Base-by-base conservation (phyloP, 2,113 vertebrate genomes). In the Rana temporaria region DNA sequence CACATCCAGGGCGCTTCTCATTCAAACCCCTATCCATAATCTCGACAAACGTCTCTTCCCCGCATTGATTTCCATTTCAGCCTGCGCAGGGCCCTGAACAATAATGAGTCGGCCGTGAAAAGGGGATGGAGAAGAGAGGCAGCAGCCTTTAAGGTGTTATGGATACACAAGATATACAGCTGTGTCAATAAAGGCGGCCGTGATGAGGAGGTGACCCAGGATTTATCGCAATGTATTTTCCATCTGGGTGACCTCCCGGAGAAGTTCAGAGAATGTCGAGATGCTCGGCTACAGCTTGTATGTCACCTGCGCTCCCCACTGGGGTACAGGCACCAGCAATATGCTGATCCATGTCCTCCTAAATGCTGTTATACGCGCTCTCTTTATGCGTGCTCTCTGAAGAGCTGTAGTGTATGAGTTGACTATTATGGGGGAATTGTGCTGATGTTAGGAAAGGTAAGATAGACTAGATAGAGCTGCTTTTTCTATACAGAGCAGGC, bases 81-180 rank as follows among this genome's bases (percentile, higher is more conserved):
- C 74, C 32, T 17, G 71, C 19, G 80, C 80, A 75, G 56, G 66
- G 62, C 55, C 78, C 70, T 56, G 72, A 55, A 60, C 42, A 71
- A 84, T 78, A 79, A 82, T 83, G 81, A 79, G 42, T 78, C 20
- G 63, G 65, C 79, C 63, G 65, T 59, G 78, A 75, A 80, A 71
- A 77, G 66, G 34, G 48, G 62, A 74, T 56, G 57, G 32, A 70
- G 60, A 53, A 67, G 19, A 53, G 63, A 55, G 42, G 22, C 26
- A 57, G 69, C 38, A 17, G 52, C 48, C 42, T 52, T 66, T 52
- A 75, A 82, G 80, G 62, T 66, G 70, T 85, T 86, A 84, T 60
- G 84, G 84, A 81, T 82, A 85, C 84, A 74, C 42, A 59, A 86
- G 85, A 86, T 85, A 74, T 80, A 84, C 68, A 48, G 85, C 84